Percentiles rank a stretch among this genome's conserved stretches.
Evolutionary conservation across 1,140 invertebrate genomes (phyloP).

Genomic region (Ceratoteleas bidentatus): DNA sequence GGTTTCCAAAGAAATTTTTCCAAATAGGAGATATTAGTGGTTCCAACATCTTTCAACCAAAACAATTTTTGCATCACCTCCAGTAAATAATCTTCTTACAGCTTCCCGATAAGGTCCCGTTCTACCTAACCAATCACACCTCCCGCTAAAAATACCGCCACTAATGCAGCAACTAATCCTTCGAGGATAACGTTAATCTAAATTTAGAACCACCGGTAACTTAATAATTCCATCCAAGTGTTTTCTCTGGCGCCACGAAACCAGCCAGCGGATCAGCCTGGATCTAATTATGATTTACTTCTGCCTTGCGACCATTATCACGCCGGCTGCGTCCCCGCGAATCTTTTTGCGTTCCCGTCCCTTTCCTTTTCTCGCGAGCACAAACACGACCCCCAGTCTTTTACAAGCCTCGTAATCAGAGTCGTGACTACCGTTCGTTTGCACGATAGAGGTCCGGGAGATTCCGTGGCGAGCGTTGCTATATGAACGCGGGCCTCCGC

Average conservation of each 20-base stretch:
- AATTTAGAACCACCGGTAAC: slow-evolving; percentile 36
- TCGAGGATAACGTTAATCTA: slow-evolving; percentile 29
- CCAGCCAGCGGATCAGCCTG: slow-evolving; percentile 18
- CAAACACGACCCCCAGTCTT: slow-evolving; percentile 62
- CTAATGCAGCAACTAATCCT: slow-evolving; percentile 18
- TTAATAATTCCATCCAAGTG: slow-evolving; percentile 38
- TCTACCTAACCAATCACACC: too few relatives aligned
- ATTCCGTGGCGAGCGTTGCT: slow-evolving; percentile 66
- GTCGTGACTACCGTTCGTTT: slow-evolving; percentile 77
- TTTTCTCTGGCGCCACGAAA: slow-evolving; percentile 7
- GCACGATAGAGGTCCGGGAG: slow-evolving; percentile 71
- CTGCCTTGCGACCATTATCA: slow-evolving; percentile 54
- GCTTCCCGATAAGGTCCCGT: too few relatives aligned
- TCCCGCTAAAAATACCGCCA: too few relatives aligned
- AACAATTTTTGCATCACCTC: too few relatives aligned
- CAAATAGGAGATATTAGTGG: too few relatives aligned
- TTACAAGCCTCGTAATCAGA: slow-evolving; percentile 73
- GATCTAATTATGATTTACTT: slow-evolving; percentile 68
- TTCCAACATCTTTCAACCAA: too few relatives aligned
- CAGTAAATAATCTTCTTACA: too few relatives aligned
- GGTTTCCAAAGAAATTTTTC: too few relatives aligned
- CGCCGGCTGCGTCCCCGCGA: slow-evolving; percentile 20
- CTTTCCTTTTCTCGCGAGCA: slow-evolving; percentile 52
- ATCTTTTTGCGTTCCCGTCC: slow-evolving; percentile 37
- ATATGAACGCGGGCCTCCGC: slow-evolving; percentile 68